Base-by-base conservation (phyloP, 2,797 vertebrate species). In the Gila robusta region DNA sequence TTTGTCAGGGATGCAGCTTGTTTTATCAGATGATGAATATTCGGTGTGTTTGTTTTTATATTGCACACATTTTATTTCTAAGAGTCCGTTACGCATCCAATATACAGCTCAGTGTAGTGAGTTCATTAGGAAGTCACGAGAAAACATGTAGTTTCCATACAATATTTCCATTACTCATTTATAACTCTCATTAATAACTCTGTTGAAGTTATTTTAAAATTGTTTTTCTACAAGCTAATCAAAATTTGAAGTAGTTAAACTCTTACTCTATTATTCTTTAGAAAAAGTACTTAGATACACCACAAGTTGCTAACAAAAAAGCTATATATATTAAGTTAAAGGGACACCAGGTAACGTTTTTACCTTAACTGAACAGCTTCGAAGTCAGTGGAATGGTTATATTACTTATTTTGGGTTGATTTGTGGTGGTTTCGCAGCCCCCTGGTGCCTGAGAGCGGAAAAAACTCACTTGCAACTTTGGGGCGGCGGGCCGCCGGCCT, bases 11-110 rank as follows among this genome's bases (percentile, higher is more conserved):
- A 49, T 52, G 56, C 32, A 26, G 16, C 12, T 70, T 28, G 2
- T 73, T 52, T 73, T 52, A 73, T 44, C 41, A 56, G 52, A 77
- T 77, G 74, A n/a, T 32, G 32, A 23, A 23, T 37, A 77, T 77
- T 37, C 52, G 47, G 37, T 9, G 37, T 9, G n/a, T 64, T 64
- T 47, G n/a, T 66, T 79, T 79, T 79, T 64, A 21, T 79, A 21
- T 79, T 66, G 39, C 76, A 59, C 21, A n/a, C 32, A 8, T 76
- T 76, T 76, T 14, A 23, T 35, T 35, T 23, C 10, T 0, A 52
- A 52, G 5, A 72, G 59, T 64, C 16, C 47, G 62, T 79, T 23
- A 19, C 17, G 11, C 39, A 47, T 64, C 4, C 39, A 64, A 3
- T 64, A 41, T 21, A 41, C 16, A 64, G 39, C 77, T 78, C 32